A percentile compares a stretch with the other conserved stretches of the same genome.
phyloP scores from a whole-genome alignment of 2,888 invertebrate genomes.

The Leptinotarsa peninsularis region DNA sequence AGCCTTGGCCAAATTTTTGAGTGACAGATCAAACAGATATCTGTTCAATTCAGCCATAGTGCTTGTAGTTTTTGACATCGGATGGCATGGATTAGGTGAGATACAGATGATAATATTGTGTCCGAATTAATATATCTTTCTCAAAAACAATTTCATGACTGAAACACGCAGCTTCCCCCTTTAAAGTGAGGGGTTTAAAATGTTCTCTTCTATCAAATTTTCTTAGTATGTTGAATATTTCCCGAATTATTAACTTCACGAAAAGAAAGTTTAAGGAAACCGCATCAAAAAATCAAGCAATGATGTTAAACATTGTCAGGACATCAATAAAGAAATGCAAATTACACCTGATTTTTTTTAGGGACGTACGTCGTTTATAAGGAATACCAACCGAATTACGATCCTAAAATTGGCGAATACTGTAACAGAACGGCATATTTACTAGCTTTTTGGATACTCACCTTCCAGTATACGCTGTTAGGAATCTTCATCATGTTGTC shows the following conservation, averaged over 20 bases:
- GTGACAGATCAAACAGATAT: conserved; percentile 49
- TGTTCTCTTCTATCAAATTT: too few species aligned
- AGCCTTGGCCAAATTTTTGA: conserved; percentile 54
- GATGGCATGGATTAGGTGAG: conserved; percentile 57
- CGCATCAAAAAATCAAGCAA: too few species aligned
- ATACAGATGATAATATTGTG: neutral
- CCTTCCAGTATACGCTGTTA: conserved; percentile 58
- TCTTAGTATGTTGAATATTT: too few species aligned
- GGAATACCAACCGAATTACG: conserved; percentile 60
- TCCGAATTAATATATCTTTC: too few species aligned
- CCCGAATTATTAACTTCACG: too few species aligned
- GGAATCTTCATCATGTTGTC: conserved; percentile 58
- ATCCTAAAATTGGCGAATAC: conserved; percentile 46
- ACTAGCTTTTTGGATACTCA: conserved; percentile 61
- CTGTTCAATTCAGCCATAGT: conserved; percentile 51
- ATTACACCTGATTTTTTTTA: conserved; percentile 40
- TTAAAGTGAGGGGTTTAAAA: too few species aligned
- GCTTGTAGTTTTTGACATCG: conserved; percentile 50
- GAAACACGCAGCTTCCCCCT: too few species aligned
- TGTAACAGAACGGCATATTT: conserved; percentile 60
- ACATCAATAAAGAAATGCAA: too few species aligned
- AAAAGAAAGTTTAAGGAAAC: too few species aligned
- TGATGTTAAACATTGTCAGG: too few species aligned
- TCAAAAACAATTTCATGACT: too few species aligned
- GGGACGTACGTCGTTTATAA: conserved; percentile 58